These are phyloP conservation scores for Agapornis canus DNA, from an alignment of 2,797 vertebrate species.

Conservation along the genomic window DNA sequence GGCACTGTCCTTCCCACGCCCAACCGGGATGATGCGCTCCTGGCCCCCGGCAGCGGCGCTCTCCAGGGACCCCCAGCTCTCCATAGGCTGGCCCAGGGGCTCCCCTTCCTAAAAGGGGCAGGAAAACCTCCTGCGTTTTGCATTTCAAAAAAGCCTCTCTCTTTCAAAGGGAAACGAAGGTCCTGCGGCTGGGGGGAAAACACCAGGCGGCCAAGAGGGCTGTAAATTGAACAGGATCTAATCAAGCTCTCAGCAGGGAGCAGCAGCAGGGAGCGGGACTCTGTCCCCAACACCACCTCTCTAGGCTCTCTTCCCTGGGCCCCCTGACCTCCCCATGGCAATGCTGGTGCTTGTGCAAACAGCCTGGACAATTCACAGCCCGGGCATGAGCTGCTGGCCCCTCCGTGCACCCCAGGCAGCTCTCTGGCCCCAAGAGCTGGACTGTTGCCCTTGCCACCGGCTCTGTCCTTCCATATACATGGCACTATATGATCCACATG, in stretches of 20 bases:
- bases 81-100: background rate
- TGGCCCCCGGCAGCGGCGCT: accelerated
- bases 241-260: conserved; percentile 18
- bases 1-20: background rate
- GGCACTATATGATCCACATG: accelerated
- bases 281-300: background rate
- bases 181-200: background rate
- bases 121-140: background rate
- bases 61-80: background rate
- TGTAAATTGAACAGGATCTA: conserved; percentile 16
- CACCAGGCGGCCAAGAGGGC: background rate
- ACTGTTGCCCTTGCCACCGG: background rate
- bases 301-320: background rate
- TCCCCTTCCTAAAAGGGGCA: background rate
- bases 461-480: accelerated
- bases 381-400: accelerated
- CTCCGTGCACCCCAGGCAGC: background rate
- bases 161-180: conserved; percentile 22
- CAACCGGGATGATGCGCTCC: accelerated
- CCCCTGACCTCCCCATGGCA: background rate
- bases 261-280: background rate
- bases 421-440: background rate
- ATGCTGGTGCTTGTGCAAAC: background rate
- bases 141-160: conserved; percentile 34
- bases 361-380: background rate